phyloP scores from a whole-genome alignment of 2,888 invertebrate genomes.

The Anaspis maculata region DNA sequence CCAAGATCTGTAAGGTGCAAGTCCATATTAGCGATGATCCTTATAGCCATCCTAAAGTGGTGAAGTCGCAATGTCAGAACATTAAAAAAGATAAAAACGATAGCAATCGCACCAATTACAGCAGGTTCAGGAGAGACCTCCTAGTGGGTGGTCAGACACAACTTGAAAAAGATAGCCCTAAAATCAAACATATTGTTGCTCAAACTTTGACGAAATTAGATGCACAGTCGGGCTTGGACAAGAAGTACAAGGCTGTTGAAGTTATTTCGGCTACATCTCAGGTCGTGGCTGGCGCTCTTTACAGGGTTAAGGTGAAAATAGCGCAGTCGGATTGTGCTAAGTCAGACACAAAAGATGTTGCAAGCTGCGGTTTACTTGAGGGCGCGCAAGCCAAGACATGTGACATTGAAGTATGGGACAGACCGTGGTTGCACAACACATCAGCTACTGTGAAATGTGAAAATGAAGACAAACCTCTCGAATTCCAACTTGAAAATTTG shows the following conservation, averaged over 20 bases:
- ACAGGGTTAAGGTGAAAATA: constrained; percentile 51
- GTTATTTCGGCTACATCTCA: constrained; percentile 44
- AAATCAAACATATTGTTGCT: background rate
- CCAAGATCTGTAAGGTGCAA: constrained; percentile 49
- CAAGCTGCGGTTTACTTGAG: constrained; percentile 32
- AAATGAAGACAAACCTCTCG: constrained; percentile 20
- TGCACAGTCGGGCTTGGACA: constrained; percentile 10
- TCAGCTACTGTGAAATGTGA: constrained; percentile 5
- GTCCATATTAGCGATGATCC: constrained; percentile 39
- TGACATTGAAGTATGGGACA: constrained; percentile 24
- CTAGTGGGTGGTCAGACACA: background rate
- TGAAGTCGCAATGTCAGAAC: constrained; percentile 46
- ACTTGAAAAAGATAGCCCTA: background rate
- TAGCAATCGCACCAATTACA: constrained; percentile 24
- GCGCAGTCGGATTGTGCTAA: constrained; percentile 49
- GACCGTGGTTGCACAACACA: background rate
- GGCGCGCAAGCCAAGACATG: constrained; percentile 26
- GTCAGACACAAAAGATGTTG: constrained; percentile 9
- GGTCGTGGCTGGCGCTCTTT: constrained; percentile 48
- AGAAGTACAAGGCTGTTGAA: constrained; percentile 33
- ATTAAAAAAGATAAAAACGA: constrained; percentile 30
- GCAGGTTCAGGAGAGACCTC: constrained; percentile 1
- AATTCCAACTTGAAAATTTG: constrained; percentile 4
- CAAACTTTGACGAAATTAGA: constrained; percentile 16
- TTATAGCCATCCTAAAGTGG: constrained; percentile 40